Conservation (phyloP, 2,797 vertebrate species). For the Euphonia xanthogaster region DNA sequence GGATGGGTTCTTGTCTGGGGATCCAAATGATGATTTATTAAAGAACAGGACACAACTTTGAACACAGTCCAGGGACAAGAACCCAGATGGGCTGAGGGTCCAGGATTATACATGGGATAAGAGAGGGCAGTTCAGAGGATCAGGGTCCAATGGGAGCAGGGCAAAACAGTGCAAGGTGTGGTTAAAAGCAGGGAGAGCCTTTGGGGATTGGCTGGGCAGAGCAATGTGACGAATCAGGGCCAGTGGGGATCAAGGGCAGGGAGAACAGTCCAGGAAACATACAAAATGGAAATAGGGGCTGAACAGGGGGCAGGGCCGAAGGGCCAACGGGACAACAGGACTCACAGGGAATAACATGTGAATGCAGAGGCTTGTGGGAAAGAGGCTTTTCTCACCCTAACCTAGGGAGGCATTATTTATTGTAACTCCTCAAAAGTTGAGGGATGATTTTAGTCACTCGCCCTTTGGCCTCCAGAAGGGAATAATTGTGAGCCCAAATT, state of each 20-base stretch:
- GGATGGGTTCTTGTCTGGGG: not conserved
- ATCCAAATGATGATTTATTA: not conserved
- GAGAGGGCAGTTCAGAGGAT: not conserved
- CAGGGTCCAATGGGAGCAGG: not conserved
- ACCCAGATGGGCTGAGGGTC: not conserved
- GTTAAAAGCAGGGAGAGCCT: not conserved
- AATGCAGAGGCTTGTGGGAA: not conserved
- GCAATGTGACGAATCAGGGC: not conserved
- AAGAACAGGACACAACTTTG: not conserved
- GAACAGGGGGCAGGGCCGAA: not conserved
- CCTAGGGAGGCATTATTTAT: not conserved
- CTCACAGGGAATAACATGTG: not conserved
- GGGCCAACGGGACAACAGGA: not conserved
- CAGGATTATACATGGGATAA: not conserved
- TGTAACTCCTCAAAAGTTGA: not conserved
- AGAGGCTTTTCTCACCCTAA: not conserved
- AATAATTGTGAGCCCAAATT: not conserved
- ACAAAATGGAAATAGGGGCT: not conserved
- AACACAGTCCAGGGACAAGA: not conserved
- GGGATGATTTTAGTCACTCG: not conserved
- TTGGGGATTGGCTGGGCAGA: not conserved
- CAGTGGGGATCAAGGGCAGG: not conserved
- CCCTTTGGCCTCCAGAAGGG: not conserved
- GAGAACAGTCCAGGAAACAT: not conserved
- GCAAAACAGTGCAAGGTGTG: not conserved